Conservation (phyloP, 2,888 invertebrate species). For the Vesta saturnalis region DNA sequence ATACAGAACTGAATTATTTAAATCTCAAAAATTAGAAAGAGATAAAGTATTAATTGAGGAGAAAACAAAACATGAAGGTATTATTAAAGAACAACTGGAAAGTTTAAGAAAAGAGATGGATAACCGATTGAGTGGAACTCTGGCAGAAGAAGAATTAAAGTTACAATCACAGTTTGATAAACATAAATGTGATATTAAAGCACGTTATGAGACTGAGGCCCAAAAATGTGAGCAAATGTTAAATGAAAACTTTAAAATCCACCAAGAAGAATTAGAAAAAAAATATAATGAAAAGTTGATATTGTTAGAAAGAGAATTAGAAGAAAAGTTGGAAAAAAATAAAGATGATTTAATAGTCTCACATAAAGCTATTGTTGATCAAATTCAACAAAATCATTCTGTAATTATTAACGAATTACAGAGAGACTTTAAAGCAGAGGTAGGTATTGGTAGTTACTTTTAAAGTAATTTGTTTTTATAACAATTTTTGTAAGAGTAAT, state of each 20-base stretch:
- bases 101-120: conserved; percentile 66
- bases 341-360: conserved; percentile 65
- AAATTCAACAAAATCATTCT: conserved; percentile 68
- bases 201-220: conserved; percentile 51
- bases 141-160: conserved; percentile 54
- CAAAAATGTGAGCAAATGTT: conserved; percentile 57
- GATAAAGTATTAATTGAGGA: conserved; percentile 63
- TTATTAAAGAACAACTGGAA: conserved; percentile 59
- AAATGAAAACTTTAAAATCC: conserved; percentile 53
- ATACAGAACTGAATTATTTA: conserved; percentile 57
- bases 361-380: conserved; percentile 66
- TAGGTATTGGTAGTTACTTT: conserved; percentile 53
- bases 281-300: conserved; percentile 65
- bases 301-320: conserved; percentile 66
- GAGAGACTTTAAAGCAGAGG: conserved; percentile 73
- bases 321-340: conserved; percentile 62
- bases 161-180: conserved; percentile 64
- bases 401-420: conserved; percentile 70
- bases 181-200: conserved; percentile 59
- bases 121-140: conserved; percentile 57
- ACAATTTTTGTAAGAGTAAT: too few species aligned
- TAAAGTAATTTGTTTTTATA: background rate
- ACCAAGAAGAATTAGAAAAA: conserved; percentile 62
- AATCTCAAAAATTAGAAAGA: conserved; percentile 63
- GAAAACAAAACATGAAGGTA: conserved; percentile 54